These are phyloP conservation scores for Sminthurides bifidus DNA, from an alignment of 1,140 invertebrate species.

Conservation along the genomic window DNA sequence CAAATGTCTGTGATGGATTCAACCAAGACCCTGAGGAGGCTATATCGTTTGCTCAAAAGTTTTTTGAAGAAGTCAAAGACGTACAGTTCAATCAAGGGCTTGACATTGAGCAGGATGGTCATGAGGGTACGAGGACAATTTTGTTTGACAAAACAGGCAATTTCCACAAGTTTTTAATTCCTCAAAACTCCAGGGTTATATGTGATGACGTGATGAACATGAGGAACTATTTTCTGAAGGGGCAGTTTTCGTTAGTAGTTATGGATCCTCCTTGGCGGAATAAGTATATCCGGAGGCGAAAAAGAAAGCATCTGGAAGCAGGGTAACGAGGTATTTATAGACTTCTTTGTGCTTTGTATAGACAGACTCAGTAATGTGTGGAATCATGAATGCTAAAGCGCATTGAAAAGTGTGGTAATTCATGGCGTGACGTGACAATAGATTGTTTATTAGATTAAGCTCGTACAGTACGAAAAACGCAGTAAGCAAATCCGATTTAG, in stretches of 20 bases:
- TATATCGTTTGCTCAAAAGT: not conserved
- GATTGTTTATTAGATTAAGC: slow-evolving; percentile 30
- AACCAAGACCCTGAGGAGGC: not conserved
- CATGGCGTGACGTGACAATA: no score
- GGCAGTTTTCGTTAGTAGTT: slow-evolving; percentile 64
- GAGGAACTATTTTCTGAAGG: not conserved
- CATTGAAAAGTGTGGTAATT: no score
- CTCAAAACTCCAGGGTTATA: slow-evolving; percentile 36
- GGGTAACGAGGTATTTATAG: no score
- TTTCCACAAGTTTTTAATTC: slow-evolving; percentile 17
- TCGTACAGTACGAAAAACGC: no score
- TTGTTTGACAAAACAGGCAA: not conserved
- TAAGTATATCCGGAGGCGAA: slow-evolving; percentile 72
- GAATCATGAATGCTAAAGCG: no score
- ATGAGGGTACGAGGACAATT: not conserved
- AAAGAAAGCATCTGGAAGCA: slow-evolving; percentile 41
- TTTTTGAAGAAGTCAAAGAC: slow-evolving; percentile 1
- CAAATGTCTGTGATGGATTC: not conserved
- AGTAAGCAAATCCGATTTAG: no score
- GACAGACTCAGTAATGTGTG: no score
- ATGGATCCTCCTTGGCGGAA: slow-evolving; percentile 91
- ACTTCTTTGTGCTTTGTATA: no score
- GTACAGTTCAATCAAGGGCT: not conserved
- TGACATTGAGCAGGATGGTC: not conserved
- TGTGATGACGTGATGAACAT: slow-evolving; percentile 40